Base-by-base conservation (phyloP, 2,888 invertebrate genomes). In the Palloptera scutellata region DNA sequence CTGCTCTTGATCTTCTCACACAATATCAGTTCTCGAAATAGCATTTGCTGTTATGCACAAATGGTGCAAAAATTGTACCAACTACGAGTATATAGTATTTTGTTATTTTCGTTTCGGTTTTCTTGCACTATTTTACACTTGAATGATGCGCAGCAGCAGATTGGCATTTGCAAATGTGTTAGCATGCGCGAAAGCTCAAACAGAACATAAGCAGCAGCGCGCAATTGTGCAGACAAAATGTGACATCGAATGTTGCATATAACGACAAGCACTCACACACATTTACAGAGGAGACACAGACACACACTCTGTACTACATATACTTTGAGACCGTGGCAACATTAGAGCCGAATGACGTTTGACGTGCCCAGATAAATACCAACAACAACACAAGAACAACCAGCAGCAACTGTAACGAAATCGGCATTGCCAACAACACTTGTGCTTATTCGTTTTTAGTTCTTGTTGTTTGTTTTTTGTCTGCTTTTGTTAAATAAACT, bases 151-250 rank as follows among this genome's bases (percentile, higher is more conserved):
- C 60, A 52, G 52, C 53, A 43, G 53, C 59, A 77, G 81, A 79
- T 81, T 80, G 80, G 81, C 80, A 80, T 80, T 80, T 81, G 80
- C 81, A 80, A 80, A 81, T 80, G 80, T 78, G 76, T 30, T 2
- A 67, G 72, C 69, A 64, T 69, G 65, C 66, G 62, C 58, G 66
- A 51, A 41, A n/a, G 17, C 41, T 40, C 45, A 63, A 40, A 30
- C 30, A 30, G 43, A 55, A 52, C 40, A 60, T 48, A 19, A 42
- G 9, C 62, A 67, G 20, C 48, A 48, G 40, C 13, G 43, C 30
- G 48, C 63, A 52, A 60, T 15, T 15, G 48, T 52, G 30, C 6
- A 30, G 58, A 67, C 67, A 67, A 58, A 63, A 54, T 67, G 67
- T 67, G 63, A 67, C 67, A 67, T 20, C 65, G 12, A 54, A 52